Evolutionary conservation across 2,888 invertebrate species (phyloP).

Genomic region (Amphipyra berbera): DNA sequence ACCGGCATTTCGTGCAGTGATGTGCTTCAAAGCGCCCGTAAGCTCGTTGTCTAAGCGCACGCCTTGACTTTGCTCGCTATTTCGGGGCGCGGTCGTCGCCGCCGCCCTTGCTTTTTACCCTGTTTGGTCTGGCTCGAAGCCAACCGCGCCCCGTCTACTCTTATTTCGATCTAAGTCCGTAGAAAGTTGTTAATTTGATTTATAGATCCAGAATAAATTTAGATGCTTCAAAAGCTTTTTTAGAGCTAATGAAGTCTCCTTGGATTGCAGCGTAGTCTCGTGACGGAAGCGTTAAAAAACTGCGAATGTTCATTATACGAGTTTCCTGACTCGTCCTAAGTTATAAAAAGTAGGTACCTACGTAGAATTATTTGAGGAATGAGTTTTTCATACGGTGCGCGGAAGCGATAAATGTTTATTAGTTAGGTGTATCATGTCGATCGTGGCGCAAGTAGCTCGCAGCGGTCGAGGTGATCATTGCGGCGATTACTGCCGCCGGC

Average conservation of each 20-base stretch:
- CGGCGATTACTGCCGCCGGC: slow-evolving; percentile 75
- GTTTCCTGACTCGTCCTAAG: slow-evolving; percentile 7
- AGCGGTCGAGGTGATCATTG: slow-evolving; percentile 68
- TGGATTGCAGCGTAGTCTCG: slow-evolving; percentile 4
- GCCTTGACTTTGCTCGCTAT: slow-evolving; percentile 89
- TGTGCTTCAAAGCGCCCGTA: slow-evolving; percentile 63
- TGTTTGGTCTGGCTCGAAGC: slow-evolving; percentile 86
- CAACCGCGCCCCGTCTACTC: slow-evolving; percentile 81
- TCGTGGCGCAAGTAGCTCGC: slow-evolving; percentile 53
- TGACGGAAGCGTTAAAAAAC: slow-evolving; percentile 16
- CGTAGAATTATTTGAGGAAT: slow-evolving; percentile 23
- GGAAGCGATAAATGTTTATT: slow-evolving; percentile 61
- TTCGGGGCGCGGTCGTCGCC: slow-evolving; percentile 85
- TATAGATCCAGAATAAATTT: slow-evolving; percentile 50
- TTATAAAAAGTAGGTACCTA: slow-evolving; percentile 22
- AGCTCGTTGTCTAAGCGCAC: slow-evolving; percentile 73
- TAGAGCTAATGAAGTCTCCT: slow-evolving; percentile 13
- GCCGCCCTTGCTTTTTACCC: slow-evolving; percentile 87
- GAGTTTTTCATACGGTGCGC: slow-evolving; percentile 43
- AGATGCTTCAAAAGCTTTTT: slow-evolving; percentile 15
- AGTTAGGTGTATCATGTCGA: slow-evolving; percentile 55
- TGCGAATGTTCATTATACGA: background rate
- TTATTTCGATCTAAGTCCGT: slow-evolving; percentile 67
- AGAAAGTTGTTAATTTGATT: slow-evolving; percentile 72
- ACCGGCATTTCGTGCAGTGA: slow-evolving; percentile 55